Evolutionary conservation across 2,888 invertebrate genomes (phyloP), one percentile per base, ranked within the genome.

Genomic region (Horisme vitalbata): DNA sequence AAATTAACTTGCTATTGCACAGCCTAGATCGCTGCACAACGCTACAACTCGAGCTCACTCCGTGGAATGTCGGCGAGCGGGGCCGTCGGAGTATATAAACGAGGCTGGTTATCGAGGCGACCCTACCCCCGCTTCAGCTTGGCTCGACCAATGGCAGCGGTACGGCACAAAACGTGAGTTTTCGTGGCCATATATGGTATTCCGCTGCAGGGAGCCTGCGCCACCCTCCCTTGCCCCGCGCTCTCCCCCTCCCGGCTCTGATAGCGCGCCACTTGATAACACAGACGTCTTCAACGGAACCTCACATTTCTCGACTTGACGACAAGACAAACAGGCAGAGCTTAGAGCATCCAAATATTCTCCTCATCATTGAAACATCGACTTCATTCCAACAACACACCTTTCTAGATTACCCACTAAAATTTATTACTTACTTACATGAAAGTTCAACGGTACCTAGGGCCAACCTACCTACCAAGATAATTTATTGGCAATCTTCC

Each of bases 101-200:
- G 88, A 86, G 85, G 82, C 79, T 81, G 86, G 79, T 86, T 88
- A 83, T 86, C 85, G 86, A 71, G 79, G 82, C 75, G 73, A 84
- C 85, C 87, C 89, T 89, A 87, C 91, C 90, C 57, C 90, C 86
- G 72, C 81, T 72, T 73, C 75, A 63, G 75, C 70, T 67, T 71
- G 71, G 76, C 73, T 83, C 90, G 79, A 79, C 93, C 93, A 93
- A 93, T 93, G 85, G 90, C 82, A 85, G 52, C 86, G 83, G 90
- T 92, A 70, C 70, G 70, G 91, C 83, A 87, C 87, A 86, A 90
- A 92, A 73, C 71, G 65, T 72, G 82, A 77, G 72, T 72, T 78
- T 79, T 84, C 79, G 82, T 81, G 75, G 71, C 85, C 85, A 84
- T 85, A 85, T 83, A 76, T 79, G 83, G 79, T 77, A 79, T 78